phyloP scores from a whole-genome alignment of 1,140 invertebrate species.

The Copidosoma floridanum region DNA sequence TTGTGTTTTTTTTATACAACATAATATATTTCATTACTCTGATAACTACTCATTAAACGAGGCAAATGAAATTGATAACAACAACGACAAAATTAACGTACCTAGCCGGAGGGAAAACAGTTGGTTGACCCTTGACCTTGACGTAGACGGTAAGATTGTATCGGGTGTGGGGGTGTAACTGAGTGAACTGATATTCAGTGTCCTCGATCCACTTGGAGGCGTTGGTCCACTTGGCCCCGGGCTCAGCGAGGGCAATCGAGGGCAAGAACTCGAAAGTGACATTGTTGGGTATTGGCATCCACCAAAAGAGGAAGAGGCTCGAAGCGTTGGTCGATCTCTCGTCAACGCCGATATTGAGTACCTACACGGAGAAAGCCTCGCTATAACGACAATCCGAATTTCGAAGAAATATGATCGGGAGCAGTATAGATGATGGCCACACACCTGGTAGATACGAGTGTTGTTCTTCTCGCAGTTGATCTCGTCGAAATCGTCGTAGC shows the following conservation, averaged over 20 bases:
- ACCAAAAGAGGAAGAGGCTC: conserved; percentile 61
- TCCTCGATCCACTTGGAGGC: conserved; percentile 58
- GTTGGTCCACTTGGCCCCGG: conserved; percentile 58
- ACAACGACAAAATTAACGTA: conserved; percentile 2
- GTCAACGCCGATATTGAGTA: conserved; percentile 57
- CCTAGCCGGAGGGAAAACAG: conserved; percentile 61
- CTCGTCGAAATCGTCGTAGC: conserved; percentile 74
- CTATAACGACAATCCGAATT: no score
- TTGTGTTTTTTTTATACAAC: no score
- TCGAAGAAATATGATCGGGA: no score
- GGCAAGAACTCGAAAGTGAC: conserved; percentile 63
- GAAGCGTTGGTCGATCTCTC: conserved; percentile 54
- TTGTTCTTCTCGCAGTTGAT: conserved; percentile 59
- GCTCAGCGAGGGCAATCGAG: conserved; percentile 52
- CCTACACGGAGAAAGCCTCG: no score
- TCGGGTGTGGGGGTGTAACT: conserved; percentile 67
- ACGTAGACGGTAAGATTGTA: conserved; percentile 81
- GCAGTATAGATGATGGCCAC: no score
- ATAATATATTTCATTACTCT: no score
- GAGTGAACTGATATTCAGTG: conserved; percentile 61
- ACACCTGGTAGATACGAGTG: conserved; percentile 56
- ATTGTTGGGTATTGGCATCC: conserved; percentile 48
- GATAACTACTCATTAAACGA: no score
- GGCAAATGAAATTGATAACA: no score
- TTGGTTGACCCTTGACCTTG: conserved; percentile 53